phyloP scores from a whole-genome alignment of 2,888 invertebrate species.

The Melipona bicolor region DNA sequence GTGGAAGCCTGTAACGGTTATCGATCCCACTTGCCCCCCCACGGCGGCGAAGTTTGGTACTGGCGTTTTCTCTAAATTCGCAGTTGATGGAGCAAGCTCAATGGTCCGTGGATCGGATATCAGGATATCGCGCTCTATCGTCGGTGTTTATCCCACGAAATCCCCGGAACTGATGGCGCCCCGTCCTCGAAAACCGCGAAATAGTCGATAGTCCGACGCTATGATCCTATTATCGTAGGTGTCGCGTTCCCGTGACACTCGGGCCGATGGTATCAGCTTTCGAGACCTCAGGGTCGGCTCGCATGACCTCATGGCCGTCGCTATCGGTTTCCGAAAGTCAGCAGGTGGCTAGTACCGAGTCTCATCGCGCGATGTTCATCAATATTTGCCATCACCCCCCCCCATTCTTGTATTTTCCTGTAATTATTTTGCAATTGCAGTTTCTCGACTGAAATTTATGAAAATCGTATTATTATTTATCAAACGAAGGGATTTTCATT shows the following conservation, averaged over 20 bases:
- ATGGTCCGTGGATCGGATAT: not conserved
- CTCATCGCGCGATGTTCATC: conserved; percentile 20
- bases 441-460: too few relatives aligned
- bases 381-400: conserved; percentile 1
- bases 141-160: not conserved
- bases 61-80: not conserved
- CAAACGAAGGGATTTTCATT: too few relatives aligned
- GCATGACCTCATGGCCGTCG: conserved; percentile 21
- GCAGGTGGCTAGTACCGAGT: conserved; percentile 26
- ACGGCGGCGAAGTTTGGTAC: not conserved
- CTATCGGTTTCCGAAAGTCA: conserved; percentile 18
- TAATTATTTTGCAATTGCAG: too few relatives aligned
- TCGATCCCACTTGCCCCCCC: not conserved
- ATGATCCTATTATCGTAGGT: conserved; percentile 17
- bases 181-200: conserved; percentile 22
- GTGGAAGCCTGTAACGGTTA: not conserved
- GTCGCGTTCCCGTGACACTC: conserved; percentile 30
- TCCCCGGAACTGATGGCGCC: not conserved
- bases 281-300: conserved; percentile 27
- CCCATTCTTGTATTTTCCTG: too few relatives aligned
- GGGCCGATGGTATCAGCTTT: conserved; percentile 31
- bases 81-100: not conserved
- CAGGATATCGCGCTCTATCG: not conserved
- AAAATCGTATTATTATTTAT: too few relatives aligned
- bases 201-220: not conserved